These are phyloP conservation scores for Drosophila stalkeri DNA, from an alignment of 2,888 invertebrate genomes.

Conservation along the genomic window DNA sequence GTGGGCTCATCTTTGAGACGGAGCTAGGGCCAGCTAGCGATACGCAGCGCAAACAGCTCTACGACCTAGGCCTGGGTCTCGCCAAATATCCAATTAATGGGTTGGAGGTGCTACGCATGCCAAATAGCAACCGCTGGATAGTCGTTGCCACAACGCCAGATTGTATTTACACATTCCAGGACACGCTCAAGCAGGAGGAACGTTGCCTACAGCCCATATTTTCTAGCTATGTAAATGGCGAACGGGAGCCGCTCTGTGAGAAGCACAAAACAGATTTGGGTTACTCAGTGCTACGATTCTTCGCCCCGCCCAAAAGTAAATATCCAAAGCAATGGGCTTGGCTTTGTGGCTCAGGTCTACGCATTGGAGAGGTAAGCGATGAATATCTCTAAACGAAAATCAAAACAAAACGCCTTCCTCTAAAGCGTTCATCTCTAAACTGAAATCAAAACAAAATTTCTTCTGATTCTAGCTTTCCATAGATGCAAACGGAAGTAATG, in stretches of 20 bases:
- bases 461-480: conserved; percentile 47
- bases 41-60: conserved; percentile 95
- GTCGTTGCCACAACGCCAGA: conserved; percentile 94
- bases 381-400: neutral
- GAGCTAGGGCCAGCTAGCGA: conserved; percentile 94
- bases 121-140: conserved; percentile 90
- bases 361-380: conserved; percentile 90
- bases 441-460: no score
- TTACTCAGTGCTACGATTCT: conserved; percentile 93
- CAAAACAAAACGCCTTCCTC: no score
- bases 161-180: conserved; percentile 94
- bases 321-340: conserved; percentile 93
- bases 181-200: conserved; percentile 90
- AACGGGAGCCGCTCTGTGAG: conserved; percentile 86
- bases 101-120: conserved; percentile 92
- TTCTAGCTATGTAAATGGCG: conserved; percentile 71
- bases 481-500: conserved; percentile 43
- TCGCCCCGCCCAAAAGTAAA: conserved; percentile 88
- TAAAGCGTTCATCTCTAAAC: conserved; percentile 40
- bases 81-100: conserved; percentile 93
- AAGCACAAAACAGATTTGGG: conserved; percentile 90
- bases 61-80: conserved; percentile 93
- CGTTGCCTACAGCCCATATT: conserved; percentile 86
- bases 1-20: conserved; percentile 95
- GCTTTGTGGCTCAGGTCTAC: conserved; percentile 94